Base-by-base conservation (phyloP, 2,113 vertebrate genomes). In the Papio anubis region DNA sequence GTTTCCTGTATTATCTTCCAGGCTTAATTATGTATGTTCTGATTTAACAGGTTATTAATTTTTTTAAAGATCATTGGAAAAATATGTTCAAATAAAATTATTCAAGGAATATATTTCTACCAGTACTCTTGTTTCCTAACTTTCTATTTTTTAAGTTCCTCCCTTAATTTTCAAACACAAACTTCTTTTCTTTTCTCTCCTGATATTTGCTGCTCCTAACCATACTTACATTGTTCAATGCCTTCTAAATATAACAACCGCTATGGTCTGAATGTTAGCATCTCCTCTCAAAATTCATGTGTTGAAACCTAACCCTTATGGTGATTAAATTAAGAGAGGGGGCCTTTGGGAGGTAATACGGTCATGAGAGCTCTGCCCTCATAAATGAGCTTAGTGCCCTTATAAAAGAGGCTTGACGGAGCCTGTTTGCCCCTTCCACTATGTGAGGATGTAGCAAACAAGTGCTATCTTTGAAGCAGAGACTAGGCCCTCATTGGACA, bases 21-120 rank as follows among this genome's bases (percentile, higher is more conserved):
- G 20, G 14, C 35, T 85, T 90, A 94, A 87, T 59, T 64, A 64
- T 64, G 32, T 92, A 38, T 64, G 14, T 83, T 88, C n/a, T 73
- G 3, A 21, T 25, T 75, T 35, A 84, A 92, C 0, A 38, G 17
- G 32, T 55, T 66, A 59, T 12, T 72, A 35, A 43, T 0, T 88
- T 83, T 94, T 81, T 40, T 11, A 64, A 72, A 85, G 35, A 59
- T 59, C 40, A 80, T 1, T 86, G 20, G 40, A 64, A 82, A 92
- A 89, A 76, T 59, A 83, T 40, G 30, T 25, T 79, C 43, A 94
- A 90, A 91, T 95, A 90, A 90, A 93, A 83, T 79, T 10, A 83
- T 50, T 90, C 32, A 90, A 73, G 40, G 4, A 90, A 52, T 80
- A 88, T 61, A 79, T 83, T 84, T 85, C 64, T 40, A 85, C 68